phyloP scores from a whole-genome alignment of 2,797 vertebrate species.

The Prunella strophiata region DNA sequence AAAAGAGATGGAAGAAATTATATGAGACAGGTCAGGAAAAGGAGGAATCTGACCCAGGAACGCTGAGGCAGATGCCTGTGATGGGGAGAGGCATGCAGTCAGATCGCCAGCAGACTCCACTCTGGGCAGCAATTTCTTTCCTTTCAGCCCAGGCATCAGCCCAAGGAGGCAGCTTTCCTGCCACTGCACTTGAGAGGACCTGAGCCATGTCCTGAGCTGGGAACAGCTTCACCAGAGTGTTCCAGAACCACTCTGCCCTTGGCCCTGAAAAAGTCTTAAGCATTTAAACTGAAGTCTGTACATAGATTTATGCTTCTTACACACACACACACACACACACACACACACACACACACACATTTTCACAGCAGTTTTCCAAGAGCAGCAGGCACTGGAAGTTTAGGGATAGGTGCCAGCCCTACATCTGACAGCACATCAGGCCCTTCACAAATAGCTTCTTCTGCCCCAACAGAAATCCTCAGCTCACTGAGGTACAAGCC shows the following conservation, averaged over 20 bases:
- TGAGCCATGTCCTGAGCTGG: background rate
- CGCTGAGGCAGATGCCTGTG: background rate
- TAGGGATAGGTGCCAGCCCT: background rate
- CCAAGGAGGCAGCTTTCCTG: background rate
- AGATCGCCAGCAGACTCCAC: background rate
- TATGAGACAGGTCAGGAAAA: background rate
- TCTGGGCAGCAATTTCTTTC: background rate
- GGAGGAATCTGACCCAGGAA: conserved; percentile 12
- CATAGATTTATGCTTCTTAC: background rate
- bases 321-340: background rate
- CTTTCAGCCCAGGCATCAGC: background rate
- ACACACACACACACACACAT: background rate
- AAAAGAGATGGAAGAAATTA: background rate
- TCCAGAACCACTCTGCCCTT: background rate
- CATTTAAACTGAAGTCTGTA: background rate
- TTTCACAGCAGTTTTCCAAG: conserved; percentile 14
- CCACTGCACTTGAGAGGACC: background rate
- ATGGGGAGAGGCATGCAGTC: background rate
- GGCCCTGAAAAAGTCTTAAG: background rate
- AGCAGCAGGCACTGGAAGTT: background rate
- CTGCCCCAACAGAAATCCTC: background rate
- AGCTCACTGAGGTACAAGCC: background rate
- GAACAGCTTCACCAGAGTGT: background rate
- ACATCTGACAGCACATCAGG: background rate
- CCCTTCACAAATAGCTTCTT: background rate